phyloP scores from a whole-genome alignment of 2,113 vertebrate genomes.

The Sebastes schlegelii region DNA sequence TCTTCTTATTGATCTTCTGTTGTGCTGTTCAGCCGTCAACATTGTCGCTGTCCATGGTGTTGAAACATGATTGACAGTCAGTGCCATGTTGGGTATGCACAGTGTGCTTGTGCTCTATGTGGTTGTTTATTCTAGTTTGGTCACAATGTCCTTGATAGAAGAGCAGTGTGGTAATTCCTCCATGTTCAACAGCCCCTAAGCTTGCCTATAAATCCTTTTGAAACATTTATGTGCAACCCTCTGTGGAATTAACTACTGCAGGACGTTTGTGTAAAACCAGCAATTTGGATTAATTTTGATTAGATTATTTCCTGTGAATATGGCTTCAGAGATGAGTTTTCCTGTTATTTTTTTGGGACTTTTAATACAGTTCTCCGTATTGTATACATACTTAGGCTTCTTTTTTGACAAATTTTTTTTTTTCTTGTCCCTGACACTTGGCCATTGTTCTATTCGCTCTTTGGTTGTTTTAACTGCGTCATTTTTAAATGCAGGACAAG shows the following conservation, averaged over 20 bases:
- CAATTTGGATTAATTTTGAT: too few species aligned
- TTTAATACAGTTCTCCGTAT: too few species aligned
- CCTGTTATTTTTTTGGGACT: too few species aligned
- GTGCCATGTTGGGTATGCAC: not conserved
- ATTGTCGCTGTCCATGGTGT: not conserved
- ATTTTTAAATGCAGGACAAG: too few species aligned
- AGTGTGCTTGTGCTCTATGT: not conserved
- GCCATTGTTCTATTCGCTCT: too few species aligned
- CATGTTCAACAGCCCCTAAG: conserved; percentile 17
- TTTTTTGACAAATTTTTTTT: too few species aligned
- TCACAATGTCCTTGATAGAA: conserved; percentile 10
- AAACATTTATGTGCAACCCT: conserved; percentile 10
- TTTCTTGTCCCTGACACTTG: too few species aligned
- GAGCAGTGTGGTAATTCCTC: conserved; percentile 11
- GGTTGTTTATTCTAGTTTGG: conserved; percentile 6
- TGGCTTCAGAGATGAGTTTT: too few species aligned
- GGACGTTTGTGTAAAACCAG: too few species aligned
- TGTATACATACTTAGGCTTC: too few species aligned
- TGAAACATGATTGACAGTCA: conserved; percentile 2
- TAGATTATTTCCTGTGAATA: too few species aligned
- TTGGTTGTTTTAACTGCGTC: too few species aligned
- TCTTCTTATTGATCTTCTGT: not conserved
- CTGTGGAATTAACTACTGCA: not conserved
- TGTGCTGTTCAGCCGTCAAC: not conserved
- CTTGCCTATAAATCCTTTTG: not conserved